phyloP scores from a whole-genome alignment of 2,888 invertebrate species.

The Steinernema scapterisci region DNA sequence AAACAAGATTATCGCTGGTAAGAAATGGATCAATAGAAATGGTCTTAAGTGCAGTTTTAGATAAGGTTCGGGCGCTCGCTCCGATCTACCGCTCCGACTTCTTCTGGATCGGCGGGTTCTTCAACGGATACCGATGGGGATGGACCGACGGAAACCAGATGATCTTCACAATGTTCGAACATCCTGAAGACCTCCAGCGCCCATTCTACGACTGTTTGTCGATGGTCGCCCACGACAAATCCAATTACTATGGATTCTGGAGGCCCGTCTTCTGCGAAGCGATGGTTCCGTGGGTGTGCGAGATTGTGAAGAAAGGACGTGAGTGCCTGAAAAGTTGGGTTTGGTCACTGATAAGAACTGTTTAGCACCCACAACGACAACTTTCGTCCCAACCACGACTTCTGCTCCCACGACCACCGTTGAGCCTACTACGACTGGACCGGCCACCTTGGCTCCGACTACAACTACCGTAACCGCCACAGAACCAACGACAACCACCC shows the following conservation, averaged over 20 bases:
- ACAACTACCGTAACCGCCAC: neutral
- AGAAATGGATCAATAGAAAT: no score
- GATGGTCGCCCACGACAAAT: neutral
- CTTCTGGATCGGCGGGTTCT: neutral
- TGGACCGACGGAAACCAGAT: neutral
- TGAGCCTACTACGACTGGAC: neutral
- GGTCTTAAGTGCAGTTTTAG: neutral
- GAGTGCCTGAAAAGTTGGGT: neutral
- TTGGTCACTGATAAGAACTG: neutral
- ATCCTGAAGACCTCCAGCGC: neutral
- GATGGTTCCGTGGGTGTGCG: neutral
- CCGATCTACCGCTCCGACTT: neutral
- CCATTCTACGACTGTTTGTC: neutral
- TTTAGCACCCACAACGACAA: no score
- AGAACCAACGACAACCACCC: neutral
- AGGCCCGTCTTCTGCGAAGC: neutral
- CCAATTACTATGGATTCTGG: neutral
- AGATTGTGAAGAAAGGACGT: neutral
- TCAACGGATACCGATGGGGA: neutral
- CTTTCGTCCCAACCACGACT: no score
- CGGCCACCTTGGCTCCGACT: neutral
- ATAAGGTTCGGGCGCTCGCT: neutral
- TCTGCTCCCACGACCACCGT: no score
- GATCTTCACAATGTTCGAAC: neutral
- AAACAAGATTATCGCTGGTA: slow-evolving; percentile 10